A percentile compares a stretch with the other conserved stretches of the same genome.
These are phyloP conservation scores for Anguilla japonica DNA, from an alignment of 2,113 vertebrate genomes.

Conservation along the genomic window DNA sequence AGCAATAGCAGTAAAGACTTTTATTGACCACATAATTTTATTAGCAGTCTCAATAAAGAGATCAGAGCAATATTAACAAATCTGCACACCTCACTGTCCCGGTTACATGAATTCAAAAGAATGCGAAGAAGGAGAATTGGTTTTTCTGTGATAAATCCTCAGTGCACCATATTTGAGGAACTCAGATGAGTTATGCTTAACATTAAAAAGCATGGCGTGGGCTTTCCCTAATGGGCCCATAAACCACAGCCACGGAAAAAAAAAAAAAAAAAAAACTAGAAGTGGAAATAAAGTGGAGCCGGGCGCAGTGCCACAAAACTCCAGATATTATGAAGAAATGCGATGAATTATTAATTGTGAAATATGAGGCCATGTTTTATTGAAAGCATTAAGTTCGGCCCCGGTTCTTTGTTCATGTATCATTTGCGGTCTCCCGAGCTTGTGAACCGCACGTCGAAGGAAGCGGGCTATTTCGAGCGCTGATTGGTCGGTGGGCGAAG, in stretches of 20 bases:
- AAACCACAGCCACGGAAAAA: neutral
- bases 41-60: no score
- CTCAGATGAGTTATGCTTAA: neutral
- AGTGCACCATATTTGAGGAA: neutral
- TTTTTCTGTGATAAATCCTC: neutral
- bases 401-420: neutral
- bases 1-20: neutral
- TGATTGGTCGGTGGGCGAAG: neutral
- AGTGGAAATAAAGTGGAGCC: neutral
- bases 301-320: neutral
- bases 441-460: neutral
- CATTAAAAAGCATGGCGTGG: neutral
- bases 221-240: neutral
- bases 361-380: conserved; percentile 1
- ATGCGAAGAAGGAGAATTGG: neutral
- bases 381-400: neutral
- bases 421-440: neutral
- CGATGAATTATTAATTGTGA: neutral
- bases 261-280: neutral
- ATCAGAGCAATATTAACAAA: neutral
- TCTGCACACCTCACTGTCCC: neutral
- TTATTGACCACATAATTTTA: no score
- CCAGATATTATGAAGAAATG: conserved; percentile 1
- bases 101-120: neutral
- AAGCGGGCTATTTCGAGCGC: neutral